phyloP scores from a whole-genome alignment of 2,113 vertebrate genomes.

The Turdus rufiventris region DNA sequence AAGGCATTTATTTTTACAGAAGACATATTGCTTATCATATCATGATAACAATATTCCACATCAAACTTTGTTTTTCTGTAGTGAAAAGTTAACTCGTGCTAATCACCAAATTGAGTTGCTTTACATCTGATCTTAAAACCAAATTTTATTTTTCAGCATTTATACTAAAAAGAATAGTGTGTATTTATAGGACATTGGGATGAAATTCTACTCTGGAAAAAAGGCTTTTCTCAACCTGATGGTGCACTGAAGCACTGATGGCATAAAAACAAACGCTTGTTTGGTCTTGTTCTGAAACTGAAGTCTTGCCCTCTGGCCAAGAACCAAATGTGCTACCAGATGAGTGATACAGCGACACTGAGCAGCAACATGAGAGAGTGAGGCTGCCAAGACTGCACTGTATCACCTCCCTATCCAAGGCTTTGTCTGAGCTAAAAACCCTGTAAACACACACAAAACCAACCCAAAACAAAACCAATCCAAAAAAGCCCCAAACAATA shows the following conservation, averaged over 20 bases:
- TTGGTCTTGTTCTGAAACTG: conserved; percentile 42
- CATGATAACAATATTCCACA: background rate
- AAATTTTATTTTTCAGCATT: background rate
- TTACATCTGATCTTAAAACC: background rate
- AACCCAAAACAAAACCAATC: background rate
- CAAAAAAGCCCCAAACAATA: background rate
- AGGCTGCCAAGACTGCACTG: background rate
- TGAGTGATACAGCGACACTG: conserved; percentile 17
- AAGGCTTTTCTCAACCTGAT: background rate
- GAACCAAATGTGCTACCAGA: conserved; percentile 53
- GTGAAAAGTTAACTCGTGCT: background rate
- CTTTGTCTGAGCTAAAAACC: background rate
- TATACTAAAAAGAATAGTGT: background rate
- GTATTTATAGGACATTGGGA: background rate
- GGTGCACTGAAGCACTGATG: background rate
- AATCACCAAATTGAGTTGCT: background rate
- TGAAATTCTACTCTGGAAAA: background rate
- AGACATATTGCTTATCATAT: background rate
- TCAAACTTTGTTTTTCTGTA: background rate
- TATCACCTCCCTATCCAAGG: conserved; percentile 41
- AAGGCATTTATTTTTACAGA: background rate
- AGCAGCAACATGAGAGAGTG: background rate
- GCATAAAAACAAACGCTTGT: conserved; percentile 43
- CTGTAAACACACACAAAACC: background rate
- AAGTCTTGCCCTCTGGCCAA: conserved; percentile 34